Percentiles rank a stretch among this genome's conserved stretches.
Evolutionary conservation across 1,140 invertebrate genomes (phyloP).

Genomic region (Ephestia elutella): DNA sequence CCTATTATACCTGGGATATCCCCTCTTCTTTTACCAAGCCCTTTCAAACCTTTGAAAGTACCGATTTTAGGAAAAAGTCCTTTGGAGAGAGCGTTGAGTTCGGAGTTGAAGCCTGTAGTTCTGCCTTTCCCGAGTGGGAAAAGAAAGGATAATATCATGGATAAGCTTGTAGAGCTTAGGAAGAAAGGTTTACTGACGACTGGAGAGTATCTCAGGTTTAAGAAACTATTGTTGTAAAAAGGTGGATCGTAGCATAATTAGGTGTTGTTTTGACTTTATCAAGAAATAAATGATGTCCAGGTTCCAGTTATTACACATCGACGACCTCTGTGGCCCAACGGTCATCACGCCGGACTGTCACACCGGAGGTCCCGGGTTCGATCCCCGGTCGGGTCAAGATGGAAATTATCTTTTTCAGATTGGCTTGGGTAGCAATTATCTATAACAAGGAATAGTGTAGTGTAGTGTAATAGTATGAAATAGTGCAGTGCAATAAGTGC

Average conservation of each 20-base stretch:
- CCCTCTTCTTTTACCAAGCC: conserved; percentile 20
- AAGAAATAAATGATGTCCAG: no score
- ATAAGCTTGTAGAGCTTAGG: conserved; percentile 41
- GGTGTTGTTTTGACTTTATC: no score
- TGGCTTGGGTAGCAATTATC: no score
- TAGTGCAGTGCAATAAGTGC: no score
- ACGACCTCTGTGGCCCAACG: no score
- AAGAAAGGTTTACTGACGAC: conserved; percentile 39
- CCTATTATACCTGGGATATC: conserved; percentile 18
- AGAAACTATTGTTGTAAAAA: conserved; percentile 38
- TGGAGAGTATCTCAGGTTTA: conserved; percentile 44
- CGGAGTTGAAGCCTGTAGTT: conserved; percentile 28
- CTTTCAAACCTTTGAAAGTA: conserved; percentile 31
- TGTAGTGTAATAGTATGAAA: no score
- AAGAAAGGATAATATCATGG: conserved; percentile 27
- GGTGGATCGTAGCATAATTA: neutral
- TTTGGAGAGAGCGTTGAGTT: conserved; percentile 32
- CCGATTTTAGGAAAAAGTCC: conserved; percentile 31
- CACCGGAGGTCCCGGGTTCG: no score
- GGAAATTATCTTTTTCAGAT: no score
- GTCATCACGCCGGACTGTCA: no score
- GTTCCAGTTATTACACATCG: no score
- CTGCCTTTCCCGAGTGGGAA: conserved; percentile 12
- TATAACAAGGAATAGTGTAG: no score
- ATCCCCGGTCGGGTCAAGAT: no score